Evolutionary conservation across 2,888 invertebrate genomes (phyloP).

Genomic region (Boloria selene): DNA sequence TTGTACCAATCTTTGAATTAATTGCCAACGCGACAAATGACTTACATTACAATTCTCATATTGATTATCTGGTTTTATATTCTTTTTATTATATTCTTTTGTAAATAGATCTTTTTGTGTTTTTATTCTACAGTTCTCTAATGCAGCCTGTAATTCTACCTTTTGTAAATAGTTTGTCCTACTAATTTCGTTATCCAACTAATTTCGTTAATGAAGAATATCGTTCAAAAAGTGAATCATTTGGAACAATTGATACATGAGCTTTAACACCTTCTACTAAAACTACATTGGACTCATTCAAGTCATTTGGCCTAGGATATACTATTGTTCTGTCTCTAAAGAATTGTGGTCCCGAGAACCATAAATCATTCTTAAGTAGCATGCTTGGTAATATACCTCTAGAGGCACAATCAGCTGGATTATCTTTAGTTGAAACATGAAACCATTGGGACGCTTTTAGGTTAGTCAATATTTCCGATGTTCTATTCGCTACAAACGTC

Average conservation of each 20-base stretch:
- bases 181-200: constrained; percentile 8
- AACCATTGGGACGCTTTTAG: constrained; percentile 38
- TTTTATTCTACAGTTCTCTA: constrained; percentile 24
- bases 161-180: constrained; percentile 13
- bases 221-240: constrained; percentile 9
- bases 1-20: constrained; percentile 32
- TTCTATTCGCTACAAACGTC: constrained; percentile 44
- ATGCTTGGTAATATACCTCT: constrained; percentile 31
- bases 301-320: constrained; percentile 14
- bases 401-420: constrained; percentile 41
- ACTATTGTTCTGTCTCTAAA: constrained; percentile 4
- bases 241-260: background rate
- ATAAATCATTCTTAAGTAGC: constrained; percentile 8
- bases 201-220: constrained; percentile 17
- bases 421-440: constrained; percentile 35
- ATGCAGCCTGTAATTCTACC: constrained; percentile 20
- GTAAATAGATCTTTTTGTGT: constrained; percentile 22
- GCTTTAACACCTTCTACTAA: constrained; percentile 4
- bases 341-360: constrained; percentile 12
- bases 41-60: constrained; percentile 20
- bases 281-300: background rate
- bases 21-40: constrained; percentile 34
- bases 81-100: background rate
- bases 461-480: constrained; percentile 39
- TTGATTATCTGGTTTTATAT: constrained; percentile 25